Evolutionary conservation across 2,888 invertebrate genomes (phyloP), one percentile per base, ranked within the genome.

Genomic region (Aporophyla lueneburgensis): DNA sequence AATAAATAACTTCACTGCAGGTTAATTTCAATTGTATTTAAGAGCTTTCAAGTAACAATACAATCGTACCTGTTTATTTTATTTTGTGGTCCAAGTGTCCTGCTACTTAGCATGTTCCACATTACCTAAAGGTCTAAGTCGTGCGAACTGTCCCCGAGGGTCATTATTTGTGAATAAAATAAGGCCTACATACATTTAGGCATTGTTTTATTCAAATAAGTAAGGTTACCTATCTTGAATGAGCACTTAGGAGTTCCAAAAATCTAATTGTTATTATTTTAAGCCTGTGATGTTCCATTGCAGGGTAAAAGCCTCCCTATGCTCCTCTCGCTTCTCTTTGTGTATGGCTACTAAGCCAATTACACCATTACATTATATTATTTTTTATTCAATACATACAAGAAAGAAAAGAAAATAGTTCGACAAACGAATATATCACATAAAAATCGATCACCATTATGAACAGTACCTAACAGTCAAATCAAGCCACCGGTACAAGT

Each of bases 401-500:
- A 46, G 43, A 7, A 1, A 7, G 43, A 46, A 51, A 16, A 49
- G 16, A 51, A 51, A 16, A 51, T 16, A 4, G 16, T 16, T 16
- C 0, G 16, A 19, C 1, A 51, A 51, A 51, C 5, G 16, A 51
- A 51, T 16, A 16, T 51, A 14, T 46, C 16, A 16, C 49, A 51
- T n/a, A 14, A 14, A 51, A 9, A 33, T 7, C 27, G 58, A 21
- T 58, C 21, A 51, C 46, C 85, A 83, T 58, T 89, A 75, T 90
- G 81, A 53, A 85, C 81, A 58, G 71, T 51, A 74, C 92, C 81
- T 89, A 77, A 92, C 59, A 80, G 88, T 90, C 78, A 92, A 94
- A 94, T 93, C 93, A 90, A 93, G 92, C 92, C 92, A 93, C 93
- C 89, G 92, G 91, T 92, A 93, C 90, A 91, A 92, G 94, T 94